Evolutionary conservation across 2,888 invertebrate genomes (phyloP), one percentile per base, ranked within the genome.

Genomic region (Epinotia nisella): DNA sequence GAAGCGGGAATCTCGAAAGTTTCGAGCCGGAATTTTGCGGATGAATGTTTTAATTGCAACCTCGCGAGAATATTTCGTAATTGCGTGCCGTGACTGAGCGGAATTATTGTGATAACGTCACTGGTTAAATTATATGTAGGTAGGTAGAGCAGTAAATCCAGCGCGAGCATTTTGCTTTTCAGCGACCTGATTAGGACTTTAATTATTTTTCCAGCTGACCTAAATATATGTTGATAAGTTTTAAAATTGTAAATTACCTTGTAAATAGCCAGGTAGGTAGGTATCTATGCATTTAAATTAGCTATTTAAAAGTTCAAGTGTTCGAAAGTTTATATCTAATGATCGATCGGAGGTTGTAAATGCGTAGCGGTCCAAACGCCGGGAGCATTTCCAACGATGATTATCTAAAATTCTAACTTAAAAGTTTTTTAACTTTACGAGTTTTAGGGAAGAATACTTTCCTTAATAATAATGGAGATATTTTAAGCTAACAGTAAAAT

Each of bases 21-120:
- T 91, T 86, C 86, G 85, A 85, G 85, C 87, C 87, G 91, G 92
- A 90, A 92, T 93, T 90, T 90, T 90, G 90, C 87, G 92, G 90
- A 90, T 90, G 89, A 90, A 86, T 88, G 92, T 88, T 92, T 93
- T 93, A 93, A 93, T 93, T 93, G 89, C 91, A 89, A 90, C 88
- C 89, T 85, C 85, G 83, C 82, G 86, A 82, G 91, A 88, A 91
- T 89, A 91, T 91, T 92, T 89, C 89, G 90, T 91, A 91, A 92
- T 89, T 92, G 89, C 87, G 82, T 83, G 83, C 84, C 80, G 79
- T 77, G 82, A 79, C 76, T 64, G 68, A 74, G 77, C 53, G 70
- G 67, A 59, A 58, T 74, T 71, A 70, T 74, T 66, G 70, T 66
- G 65, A 74, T 74, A 74, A 61, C 64, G 69, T 53, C 60, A 55